Conservation (phyloP, 2,113 vertebrate species). For the Mobula hypostoma region DNA sequence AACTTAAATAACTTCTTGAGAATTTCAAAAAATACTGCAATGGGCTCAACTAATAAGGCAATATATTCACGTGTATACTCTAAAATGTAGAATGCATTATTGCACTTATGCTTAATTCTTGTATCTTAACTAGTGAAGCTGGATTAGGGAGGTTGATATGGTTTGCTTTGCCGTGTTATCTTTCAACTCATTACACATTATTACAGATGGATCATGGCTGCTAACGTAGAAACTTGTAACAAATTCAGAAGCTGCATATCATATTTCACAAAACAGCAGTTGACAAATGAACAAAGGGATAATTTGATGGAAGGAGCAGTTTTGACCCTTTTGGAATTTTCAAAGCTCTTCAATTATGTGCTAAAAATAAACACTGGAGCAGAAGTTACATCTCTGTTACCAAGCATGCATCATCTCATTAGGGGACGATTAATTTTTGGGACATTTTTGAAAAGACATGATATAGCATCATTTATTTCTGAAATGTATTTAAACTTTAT, state of each 20-base stretch:
- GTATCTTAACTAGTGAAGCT: constrained; percentile 22
- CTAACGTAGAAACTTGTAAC: neutral
- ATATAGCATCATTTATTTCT: neutral
- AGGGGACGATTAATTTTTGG: no score
- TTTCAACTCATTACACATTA: neutral
- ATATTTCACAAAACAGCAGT: neutral
- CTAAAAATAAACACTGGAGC: neutral
- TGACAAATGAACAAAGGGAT: constrained; percentile 8
- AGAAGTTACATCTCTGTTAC: neutral
- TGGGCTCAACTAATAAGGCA: neutral
- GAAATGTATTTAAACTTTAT: neutral
- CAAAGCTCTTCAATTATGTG: neutral
- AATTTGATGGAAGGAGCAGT: neutral
- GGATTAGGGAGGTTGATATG: neutral
- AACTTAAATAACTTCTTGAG: neutral
- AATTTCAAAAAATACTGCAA: neutral
- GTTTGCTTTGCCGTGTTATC: neutral
- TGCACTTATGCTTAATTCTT: neutral
- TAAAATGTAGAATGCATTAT: neutral
- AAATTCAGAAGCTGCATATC: neutral
- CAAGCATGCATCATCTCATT: neutral
- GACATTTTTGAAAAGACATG: neutral
- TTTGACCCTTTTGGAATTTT: neutral
- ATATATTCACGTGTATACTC: constrained; percentile 8
- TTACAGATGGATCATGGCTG: neutral